Evolutionary conservation across 2,888 invertebrate genomes (phyloP).

Genomic region (Druceiella hillmani): DNA sequence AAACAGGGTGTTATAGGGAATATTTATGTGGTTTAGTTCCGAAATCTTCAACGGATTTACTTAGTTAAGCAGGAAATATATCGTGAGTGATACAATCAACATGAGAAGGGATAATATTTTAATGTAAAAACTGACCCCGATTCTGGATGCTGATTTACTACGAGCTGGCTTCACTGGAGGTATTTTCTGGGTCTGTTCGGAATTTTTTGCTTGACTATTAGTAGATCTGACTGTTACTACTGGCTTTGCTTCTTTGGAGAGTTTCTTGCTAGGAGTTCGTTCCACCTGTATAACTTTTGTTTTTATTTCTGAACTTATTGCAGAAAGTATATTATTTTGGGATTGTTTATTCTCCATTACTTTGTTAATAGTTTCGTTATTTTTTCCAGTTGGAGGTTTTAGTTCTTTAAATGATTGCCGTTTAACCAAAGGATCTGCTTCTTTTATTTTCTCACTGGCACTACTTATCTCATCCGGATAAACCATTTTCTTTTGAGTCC

Average conservation of each 20-base stretch:
- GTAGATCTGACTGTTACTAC: conserved; percentile 29
- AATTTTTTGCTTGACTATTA: conserved; percentile 29
- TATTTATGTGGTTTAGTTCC: too few species aligned
- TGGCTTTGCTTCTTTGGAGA: conserved; percentile 35
- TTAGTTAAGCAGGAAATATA: too few species aligned
- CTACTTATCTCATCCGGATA: conserved; percentile 32
- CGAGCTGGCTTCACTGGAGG: conserved; percentile 48
- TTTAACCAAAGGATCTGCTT: conserved; percentile 26
- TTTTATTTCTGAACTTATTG: too few species aligned
- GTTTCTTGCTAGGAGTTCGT: conserved; percentile 42
- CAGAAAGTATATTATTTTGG: too few species aligned
- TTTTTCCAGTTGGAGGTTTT: conserved; percentile 20
- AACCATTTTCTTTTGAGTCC: conserved; percentile 38
- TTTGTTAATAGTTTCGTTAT: conserved; percentile 28
- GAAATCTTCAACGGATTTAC: too few species aligned
- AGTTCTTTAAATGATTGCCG: conserved; percentile 26
- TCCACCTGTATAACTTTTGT: conserved; percentile 47
- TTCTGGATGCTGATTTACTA: conserved; percentile 47
- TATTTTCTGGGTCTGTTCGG: conserved; percentile 27
- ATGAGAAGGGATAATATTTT: too few species aligned
- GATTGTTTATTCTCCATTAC: conserved; percentile 31
- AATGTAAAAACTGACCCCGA: conserved; percentile 47
- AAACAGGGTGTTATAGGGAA: too few species aligned
- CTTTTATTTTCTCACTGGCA: too few species aligned
- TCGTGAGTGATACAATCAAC: too few species aligned